phyloP scores from a whole-genome alignment of 2,888 invertebrate genomes.

The Nephrotoma flavescens region DNA sequence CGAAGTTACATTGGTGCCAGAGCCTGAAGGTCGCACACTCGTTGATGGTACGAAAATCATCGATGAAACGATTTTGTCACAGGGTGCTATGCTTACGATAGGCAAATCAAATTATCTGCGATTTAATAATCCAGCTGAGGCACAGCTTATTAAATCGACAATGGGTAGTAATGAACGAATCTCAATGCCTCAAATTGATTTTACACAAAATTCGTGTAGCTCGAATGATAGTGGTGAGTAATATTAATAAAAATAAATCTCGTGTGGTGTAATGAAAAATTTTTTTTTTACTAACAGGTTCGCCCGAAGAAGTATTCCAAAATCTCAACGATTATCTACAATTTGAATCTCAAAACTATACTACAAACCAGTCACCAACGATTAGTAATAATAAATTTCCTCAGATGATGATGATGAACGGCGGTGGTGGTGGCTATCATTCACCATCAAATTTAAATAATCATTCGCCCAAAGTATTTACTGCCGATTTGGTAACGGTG shows the following conservation, averaged over 20 bases:
- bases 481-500: conserved; percentile 59
- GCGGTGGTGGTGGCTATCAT: not conserved
- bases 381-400: conserved; percentile 27
- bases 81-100: conserved; percentile 79
- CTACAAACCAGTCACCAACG: conserved; percentile 32
- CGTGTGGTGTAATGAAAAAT: conserved; percentile 31
- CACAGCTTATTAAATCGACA: conserved; percentile 71
- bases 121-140: conserved; percentile 85
- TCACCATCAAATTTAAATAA: conserved; percentile 18
- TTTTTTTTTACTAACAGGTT: not conserved
- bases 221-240: conserved; percentile 12
- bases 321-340: conserved; percentile 25
- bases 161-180: conserved; percentile 51
- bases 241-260: conserved; percentile 40
- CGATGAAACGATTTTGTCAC: conserved; percentile 59
- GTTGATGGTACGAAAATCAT: conserved; percentile 61
- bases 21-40: conserved; percentile 46
- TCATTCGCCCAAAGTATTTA: conserved; percentile 62
- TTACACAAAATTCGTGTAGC: conserved; percentile 25
- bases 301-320: conserved; percentile 18
- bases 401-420: conserved; percentile 38
- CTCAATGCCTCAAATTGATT: conserved; percentile 65
- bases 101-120: conserved; percentile 84
- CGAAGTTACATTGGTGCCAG: conserved; percentile 70
- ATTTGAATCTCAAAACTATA: conserved; percentile 35